These are phyloP conservation scores for Onchidella celtica DNA, from an alignment of 2,888 invertebrate species.

Conservation along the genomic window DNA sequence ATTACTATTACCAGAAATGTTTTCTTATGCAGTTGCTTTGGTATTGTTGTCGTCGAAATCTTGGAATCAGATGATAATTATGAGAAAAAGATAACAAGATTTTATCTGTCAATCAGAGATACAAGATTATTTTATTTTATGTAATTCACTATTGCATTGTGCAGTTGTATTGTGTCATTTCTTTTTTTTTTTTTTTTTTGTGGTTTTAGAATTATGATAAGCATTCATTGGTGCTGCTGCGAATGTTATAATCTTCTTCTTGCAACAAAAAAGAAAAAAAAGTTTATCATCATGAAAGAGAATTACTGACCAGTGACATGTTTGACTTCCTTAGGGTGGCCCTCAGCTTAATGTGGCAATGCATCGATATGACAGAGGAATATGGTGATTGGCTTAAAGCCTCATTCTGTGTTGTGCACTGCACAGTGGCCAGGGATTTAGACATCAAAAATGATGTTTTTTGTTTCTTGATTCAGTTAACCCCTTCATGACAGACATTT, in stretches of 20 bases:
- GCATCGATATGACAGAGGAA: too few species aligned
- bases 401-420: too few species aligned
- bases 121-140: neutral
- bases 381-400: too few species aligned
- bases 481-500: too few species aligned
- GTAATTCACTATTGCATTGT: neutral
- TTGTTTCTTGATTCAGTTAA: too few species aligned
- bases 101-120: slow-evolving; percentile 1
- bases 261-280: neutral
- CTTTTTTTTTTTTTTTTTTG: neutral
- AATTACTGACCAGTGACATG: too few species aligned
- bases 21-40: neutral
- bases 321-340: too few species aligned
- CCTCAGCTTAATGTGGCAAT: too few species aligned
- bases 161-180: neutral
- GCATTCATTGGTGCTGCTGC: neutral
- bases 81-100: neutral
- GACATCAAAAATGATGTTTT: too few species aligned
- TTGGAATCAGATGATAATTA: neutral
- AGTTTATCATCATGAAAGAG: neutral
- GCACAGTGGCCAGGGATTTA: too few species aligned
- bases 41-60: neutral
- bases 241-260: neutral
- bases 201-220: neutral
- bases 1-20: neutral